These are phyloP conservation scores for Siniperca undulata DNA, from an alignment of 2,797 vertebrate genomes.

Conservation along the genomic window DNA sequence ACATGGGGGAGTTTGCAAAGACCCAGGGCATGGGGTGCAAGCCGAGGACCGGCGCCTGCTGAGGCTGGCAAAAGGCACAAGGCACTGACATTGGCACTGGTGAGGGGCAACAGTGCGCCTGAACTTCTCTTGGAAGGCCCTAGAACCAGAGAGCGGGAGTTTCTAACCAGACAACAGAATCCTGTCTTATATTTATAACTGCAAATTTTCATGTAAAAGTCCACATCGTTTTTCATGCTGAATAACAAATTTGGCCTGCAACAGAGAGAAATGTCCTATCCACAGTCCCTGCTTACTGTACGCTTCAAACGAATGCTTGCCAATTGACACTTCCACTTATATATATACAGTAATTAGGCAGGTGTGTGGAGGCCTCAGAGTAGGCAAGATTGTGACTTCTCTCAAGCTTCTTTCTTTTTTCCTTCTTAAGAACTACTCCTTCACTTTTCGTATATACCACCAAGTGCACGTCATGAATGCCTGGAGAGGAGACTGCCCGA, in stretches of 20 bases:
- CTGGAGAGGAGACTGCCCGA: background rate
- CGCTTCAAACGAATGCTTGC: background rate
- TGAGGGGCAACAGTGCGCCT: constrained; percentile 52
- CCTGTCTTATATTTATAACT: background rate
- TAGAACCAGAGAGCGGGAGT: constrained; percentile 25
- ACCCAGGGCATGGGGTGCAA: constrained; percentile 75
- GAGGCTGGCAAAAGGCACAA: constrained; percentile 80
- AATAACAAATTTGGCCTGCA: constrained; percentile 10
- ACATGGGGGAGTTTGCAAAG: constrained; percentile 82
- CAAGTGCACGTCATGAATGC: background rate
- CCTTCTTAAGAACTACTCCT: background rate
- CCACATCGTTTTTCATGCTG: background rate
- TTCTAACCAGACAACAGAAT: background rate
- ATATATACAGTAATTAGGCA: background rate
- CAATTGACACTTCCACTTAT: background rate
- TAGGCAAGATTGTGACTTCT: background rate
- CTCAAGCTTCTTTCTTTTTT: background rate
- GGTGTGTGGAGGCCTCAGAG: background rate
- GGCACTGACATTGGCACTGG: constrained; percentile 73
- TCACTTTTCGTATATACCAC: background rate
- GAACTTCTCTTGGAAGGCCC: constrained; percentile 44
- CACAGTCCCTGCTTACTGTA: background rate
- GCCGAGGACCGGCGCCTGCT: constrained; percentile 75
- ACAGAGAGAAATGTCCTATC: background rate
- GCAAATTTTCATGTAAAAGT: background rate